Percentiles rank a stretch among this genome's conserved stretches.
Conservation (phyloP, 2,888 invertebrate species). For the Azorinus chamasolen region DNA sequence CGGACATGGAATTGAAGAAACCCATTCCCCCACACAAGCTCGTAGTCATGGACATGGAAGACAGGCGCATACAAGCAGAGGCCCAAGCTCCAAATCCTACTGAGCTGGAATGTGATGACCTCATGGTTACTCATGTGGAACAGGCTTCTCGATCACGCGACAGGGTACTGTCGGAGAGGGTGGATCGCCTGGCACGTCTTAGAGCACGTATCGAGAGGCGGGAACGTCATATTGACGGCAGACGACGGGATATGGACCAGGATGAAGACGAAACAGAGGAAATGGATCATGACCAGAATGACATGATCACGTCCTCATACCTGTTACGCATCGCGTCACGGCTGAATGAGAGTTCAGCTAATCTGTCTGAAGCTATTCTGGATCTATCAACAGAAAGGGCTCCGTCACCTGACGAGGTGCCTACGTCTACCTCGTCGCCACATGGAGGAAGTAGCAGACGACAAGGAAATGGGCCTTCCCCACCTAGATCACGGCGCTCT, state of each 20-base stretch:
- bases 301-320: slow-evolving; percentile 65
- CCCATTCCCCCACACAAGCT: slow-evolving; percentile 77
- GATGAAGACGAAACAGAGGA: slow-evolving; percentile 54
- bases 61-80: slow-evolving; percentile 33
- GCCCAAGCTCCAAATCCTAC: slow-evolving; percentile 54
- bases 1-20: slow-evolving; percentile 72
- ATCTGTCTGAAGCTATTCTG: slow-evolving; percentile 69
- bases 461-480: slow-evolving; percentile 46
- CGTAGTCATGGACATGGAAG: slow-evolving; percentile 69
- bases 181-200: slow-evolving; percentile 31
- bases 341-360: slow-evolving; percentile 69
- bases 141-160: slow-evolving; percentile 24
- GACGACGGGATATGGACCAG: slow-evolving; percentile 28
- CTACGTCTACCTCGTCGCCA: slow-evolving; percentile 22
- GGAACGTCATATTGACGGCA: slow-evolving; percentile 23
- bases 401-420: slow-evolving; percentile 37
- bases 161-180: slow-evolving; percentile 21
- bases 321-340: slow-evolving; percentile 69
- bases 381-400: slow-evolving; percentile 54
- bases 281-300: slow-evolving; percentile 59
- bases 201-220: slow-evolving; percentile 39
- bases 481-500: slow-evolving; percentile 61
- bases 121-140: slow-evolving; percentile 50
- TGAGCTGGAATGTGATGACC: slow-evolving; percentile 51
- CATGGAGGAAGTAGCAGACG: slow-evolving; percentile 22